phyloP scores from a whole-genome alignment of 2,113 vertebrate species.

The Catagonus wagneri region DNA sequence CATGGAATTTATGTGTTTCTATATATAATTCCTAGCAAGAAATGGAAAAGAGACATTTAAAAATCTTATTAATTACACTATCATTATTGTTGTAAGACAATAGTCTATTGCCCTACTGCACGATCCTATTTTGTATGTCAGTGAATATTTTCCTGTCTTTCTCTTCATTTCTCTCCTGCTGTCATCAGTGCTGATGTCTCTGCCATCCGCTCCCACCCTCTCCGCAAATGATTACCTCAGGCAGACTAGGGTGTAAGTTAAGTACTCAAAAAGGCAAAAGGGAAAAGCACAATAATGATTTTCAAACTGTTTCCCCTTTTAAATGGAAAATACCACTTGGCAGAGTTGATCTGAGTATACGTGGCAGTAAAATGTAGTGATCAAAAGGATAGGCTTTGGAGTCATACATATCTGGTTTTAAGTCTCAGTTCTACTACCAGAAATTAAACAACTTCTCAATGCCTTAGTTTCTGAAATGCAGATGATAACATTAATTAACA shows the following conservation, averaged over 20 bases:
- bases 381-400: conserved; percentile 35
- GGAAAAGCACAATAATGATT: conserved; percentile 44
- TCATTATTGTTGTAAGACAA: neutral
- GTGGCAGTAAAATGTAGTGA: conserved; percentile 29
- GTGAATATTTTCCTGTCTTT: neutral
- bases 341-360: neutral
- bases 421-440: conserved; percentile 9
- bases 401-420: conserved; percentile 11
- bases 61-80: neutral
- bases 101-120: neutral
- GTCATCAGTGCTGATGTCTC: conserved; percentile 1
- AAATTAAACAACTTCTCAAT: neutral
- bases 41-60: conserved; percentile 19
- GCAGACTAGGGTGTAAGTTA: conserved; percentile 2
- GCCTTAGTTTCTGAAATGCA: conserved; percentile 23
- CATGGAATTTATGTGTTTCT: neutral
- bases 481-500: neutral
- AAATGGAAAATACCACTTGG: neutral
- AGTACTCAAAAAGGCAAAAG: conserved; percentile 26
- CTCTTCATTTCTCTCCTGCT: neutral
- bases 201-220: neutral
- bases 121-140: conserved; percentile 15
- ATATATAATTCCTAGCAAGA: neutral
- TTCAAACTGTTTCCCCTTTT: neutral
- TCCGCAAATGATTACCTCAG: neutral